Conservation (phyloP, 2,113 vertebrate genomes). For the Leptosomus discolor region DNA sequence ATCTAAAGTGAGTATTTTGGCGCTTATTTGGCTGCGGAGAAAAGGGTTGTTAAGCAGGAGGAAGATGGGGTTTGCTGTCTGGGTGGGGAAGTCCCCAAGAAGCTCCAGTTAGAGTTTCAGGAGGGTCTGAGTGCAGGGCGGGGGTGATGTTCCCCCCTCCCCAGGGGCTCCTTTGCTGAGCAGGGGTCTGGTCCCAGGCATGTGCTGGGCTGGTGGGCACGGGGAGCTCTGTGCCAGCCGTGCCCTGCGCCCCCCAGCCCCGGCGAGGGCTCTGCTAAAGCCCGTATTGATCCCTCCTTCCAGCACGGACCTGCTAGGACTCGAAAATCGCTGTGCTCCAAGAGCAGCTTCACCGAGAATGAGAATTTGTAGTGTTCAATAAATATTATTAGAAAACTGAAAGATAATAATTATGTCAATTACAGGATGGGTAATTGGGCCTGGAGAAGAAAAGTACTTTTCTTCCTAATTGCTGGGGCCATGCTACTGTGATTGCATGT, state of each 20-base stretch:
- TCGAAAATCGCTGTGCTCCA: conserved; percentile 18
- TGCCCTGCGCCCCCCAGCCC: not conserved
- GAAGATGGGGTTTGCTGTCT: not conserved
- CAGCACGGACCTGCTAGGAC: not conserved
- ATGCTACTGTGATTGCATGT: not conserved
- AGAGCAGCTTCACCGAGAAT: not conserved
- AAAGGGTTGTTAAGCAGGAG: not conserved
- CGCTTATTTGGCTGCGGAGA: not conserved
- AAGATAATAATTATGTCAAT: conserved; percentile 40
- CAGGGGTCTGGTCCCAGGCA: fast-evolving
- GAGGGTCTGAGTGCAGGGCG: fast-evolving
- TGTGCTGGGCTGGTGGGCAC: not conserved
- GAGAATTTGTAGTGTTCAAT: conserved; percentile 42
- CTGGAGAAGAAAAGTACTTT: conserved; percentile 39
- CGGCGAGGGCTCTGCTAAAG: not conserved
- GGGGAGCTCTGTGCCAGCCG: not conserved
- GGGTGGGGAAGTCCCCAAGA: not conserved
- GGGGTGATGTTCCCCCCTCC: not conserved
- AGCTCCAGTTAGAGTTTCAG: not conserved
- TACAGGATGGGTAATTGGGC: conserved; percentile 34
- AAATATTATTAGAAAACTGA: conserved; percentile 34
- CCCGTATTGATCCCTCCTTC: conserved; percentile 4
- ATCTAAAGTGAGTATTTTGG: fast-evolving
- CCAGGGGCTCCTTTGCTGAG: not conserved
- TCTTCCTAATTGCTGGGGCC: conserved; percentile 43